These are phyloP conservation scores for Eulemur rubriventer DNA, from an alignment of 2,797 vertebrate species.

Conservation along the genomic window DNA sequence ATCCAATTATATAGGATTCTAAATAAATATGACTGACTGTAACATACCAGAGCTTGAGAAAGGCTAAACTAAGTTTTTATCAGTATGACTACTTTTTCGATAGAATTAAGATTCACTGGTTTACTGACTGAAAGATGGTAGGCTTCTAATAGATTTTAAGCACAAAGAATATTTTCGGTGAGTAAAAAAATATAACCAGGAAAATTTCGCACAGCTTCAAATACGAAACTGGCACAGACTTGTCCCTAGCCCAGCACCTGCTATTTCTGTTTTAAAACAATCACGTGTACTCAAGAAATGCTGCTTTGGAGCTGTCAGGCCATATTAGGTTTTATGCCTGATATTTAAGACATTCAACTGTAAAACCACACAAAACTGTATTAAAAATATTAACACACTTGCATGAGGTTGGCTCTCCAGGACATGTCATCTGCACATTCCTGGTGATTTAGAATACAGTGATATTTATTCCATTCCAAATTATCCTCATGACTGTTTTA, in stretches of 20 bases:
- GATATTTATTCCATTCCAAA: slow-evolving; percentile 23
- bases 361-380: neutral
- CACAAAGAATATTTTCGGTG: slow-evolving; percentile 34
- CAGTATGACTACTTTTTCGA: neutral
- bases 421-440: neutral
- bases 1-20: neutral
- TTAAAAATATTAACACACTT: neutral
- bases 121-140: neutral
- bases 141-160: neutral
- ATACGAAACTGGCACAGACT: neutral
- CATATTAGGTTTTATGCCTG: neutral
- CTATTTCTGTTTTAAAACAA: neutral
- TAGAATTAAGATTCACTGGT: slow-evolving; percentile 29
- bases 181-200: neutral
- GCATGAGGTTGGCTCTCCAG: neutral
- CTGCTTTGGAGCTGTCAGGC: neutral
- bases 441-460: neutral
- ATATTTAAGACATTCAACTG: neutral
- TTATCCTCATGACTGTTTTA: neutral
- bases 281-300: neutral
- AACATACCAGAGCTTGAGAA: neutral
- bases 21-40: neutral
- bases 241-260: neutral
- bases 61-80: slow-evolving; percentile 14
- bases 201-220: slow-evolving; percentile 20